Conservation (phyloP, 92 coral and sea anemone genomes). For the Umimayanthus chanpuru region DNA sequence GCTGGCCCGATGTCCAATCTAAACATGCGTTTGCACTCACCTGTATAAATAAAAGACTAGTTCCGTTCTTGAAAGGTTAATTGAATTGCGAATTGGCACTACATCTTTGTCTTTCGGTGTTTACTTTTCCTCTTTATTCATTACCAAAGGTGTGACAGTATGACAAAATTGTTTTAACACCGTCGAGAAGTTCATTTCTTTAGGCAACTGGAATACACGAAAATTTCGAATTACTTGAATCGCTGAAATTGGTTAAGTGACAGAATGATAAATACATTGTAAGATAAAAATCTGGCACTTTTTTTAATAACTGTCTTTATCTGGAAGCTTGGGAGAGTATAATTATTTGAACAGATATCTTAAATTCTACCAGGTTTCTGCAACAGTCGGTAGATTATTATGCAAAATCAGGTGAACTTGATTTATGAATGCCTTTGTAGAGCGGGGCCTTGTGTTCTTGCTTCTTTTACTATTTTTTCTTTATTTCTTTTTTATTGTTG, state of each 20-base stretch:
- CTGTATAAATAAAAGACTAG: neutral
- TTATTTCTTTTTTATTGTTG: neutral
- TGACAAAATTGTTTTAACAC: neutral
- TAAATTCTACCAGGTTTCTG: neutral
- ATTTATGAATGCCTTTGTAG: neutral
- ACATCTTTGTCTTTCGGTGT: neutral
- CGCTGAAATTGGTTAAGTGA: conserved; percentile 23
- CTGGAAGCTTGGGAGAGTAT: neutral
- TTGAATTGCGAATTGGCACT: neutral
- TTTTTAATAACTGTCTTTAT: neutral
- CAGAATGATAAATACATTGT: conserved; percentile 23
- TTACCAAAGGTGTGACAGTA: neutral
- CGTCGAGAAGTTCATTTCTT: conserved; percentile 2
- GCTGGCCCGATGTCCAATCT: no score
- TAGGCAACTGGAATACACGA: conserved; percentile 1
- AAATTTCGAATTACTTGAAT: conserved; percentile 24
- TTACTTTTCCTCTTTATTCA: neutral
- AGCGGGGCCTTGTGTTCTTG: neutral
- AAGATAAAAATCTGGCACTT: conserved; percentile 6
- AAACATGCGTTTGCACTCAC: neutral
- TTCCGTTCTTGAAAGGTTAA: neutral
- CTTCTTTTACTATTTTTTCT: neutral
- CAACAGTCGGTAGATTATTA: neutral
- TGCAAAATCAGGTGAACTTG: neutral
- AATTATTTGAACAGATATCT: neutral